Evolutionary conservation across 2,888 invertebrate genomes (phyloP).

Genomic region (Agriopis marginaria): DNA sequence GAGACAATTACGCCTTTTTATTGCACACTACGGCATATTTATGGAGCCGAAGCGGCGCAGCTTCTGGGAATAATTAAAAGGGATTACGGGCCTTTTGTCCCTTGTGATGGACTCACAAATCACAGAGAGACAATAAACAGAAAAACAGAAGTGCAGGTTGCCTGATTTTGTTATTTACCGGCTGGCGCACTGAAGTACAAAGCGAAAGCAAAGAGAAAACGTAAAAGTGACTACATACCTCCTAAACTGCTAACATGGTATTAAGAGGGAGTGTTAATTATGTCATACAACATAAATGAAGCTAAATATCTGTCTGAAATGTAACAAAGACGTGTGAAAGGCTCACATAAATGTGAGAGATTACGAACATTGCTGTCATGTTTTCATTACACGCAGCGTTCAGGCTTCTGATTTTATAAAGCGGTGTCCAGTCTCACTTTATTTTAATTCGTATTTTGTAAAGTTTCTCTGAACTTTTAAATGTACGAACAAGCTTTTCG

Average conservation of each 20-base stretch:
- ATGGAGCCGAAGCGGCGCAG: slow-evolving; percentile 20
- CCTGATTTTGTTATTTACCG: background rate
- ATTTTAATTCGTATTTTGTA: background rate
- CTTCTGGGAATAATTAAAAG: slow-evolving; percentile 41
- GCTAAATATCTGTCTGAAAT: background rate
- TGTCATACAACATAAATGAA: background rate
- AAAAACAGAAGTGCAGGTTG: background rate
- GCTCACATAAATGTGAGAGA: background rate
- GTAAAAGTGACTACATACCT: too few relatives aligned
- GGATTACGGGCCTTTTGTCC: slow-evolving; percentile 34
- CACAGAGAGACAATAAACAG: background rate
- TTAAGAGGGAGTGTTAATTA: background rate
- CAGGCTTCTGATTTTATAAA: background rate
- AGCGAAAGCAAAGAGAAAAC: too few relatives aligned
- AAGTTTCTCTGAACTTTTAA: too few relatives aligned
- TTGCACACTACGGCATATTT: slow-evolving; percentile 36
- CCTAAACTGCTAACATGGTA: background rate
- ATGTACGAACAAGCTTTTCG: too few relatives aligned
- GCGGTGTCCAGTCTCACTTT: background rate
- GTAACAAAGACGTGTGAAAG: slow-evolving; percentile 7
- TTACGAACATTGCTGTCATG: background rate
- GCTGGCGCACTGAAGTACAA: background rate
- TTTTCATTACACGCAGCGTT: background rate
- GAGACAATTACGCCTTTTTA: slow-evolving; percentile 38
- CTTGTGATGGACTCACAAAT: slow-evolving; percentile 26